Conservation (phyloP, 1,140 invertebrate genomes). For the Prorops nasuta region DNA sequence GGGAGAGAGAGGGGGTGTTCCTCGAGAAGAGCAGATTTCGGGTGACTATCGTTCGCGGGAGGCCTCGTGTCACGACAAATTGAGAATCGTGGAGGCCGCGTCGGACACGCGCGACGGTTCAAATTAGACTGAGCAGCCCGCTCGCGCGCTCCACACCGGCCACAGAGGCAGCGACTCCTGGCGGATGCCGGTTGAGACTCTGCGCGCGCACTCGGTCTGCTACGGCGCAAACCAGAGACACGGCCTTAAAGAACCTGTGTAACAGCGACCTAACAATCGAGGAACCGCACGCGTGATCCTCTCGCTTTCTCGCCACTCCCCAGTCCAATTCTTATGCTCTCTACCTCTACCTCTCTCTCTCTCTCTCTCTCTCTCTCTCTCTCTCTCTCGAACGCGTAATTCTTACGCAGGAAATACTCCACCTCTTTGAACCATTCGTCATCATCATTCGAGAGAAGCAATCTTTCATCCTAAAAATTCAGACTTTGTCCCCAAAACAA, state of each 20-base stretch:
- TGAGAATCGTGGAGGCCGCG: slow-evolving; percentile 43
- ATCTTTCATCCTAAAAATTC: too few species aligned
- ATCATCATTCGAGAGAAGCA: neutral
- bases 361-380: neutral
- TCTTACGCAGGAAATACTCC: neutral
- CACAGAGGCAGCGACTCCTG: slow-evolving; percentile 51
- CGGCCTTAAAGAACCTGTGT: slow-evolving; percentile 41
- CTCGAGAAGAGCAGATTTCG: too few species aligned
- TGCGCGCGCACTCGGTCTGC: slow-evolving; percentile 43
- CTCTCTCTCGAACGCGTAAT: neutral
- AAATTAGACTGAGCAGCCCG: slow-evolving; percentile 57
- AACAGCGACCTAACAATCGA: slow-evolving; percentile 40
- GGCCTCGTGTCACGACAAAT: slow-evolving; percentile 37
- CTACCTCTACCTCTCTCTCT: neutral
- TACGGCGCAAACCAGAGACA: slow-evolving; percentile 5
- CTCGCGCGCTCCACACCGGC: slow-evolving; percentile 50
- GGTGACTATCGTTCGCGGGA: too few species aligned
- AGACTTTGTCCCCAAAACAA: too few species aligned
- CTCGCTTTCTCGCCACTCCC: slow-evolving; percentile 6
- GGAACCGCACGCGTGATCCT: slow-evolving; percentile 35
- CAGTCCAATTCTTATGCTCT: slow-evolving; percentile 6
- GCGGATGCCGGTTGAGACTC: slow-evolving; percentile 52
- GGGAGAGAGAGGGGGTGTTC: too few species aligned
- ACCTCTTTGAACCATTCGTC: neutral
- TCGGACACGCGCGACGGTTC: slow-evolving; percentile 55